Conservation (phyloP, 2,888 invertebrate genomes). For the Formica aserva region DNA sequence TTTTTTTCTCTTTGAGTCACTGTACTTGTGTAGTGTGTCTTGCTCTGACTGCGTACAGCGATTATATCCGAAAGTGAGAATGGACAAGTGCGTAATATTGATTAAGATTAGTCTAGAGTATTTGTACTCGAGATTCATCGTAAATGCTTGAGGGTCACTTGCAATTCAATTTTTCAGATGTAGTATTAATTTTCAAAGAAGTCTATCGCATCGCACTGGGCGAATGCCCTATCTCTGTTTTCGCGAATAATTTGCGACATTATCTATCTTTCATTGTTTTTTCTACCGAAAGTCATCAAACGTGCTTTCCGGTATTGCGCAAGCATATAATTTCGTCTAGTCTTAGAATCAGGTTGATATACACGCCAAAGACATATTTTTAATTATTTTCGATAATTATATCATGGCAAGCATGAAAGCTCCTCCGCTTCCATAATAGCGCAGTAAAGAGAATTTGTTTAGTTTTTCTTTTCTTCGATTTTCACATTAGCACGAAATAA, state of each 20-base stretch:
- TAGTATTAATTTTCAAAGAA: constrained; percentile 70
- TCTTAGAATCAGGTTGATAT: constrained; percentile 73
- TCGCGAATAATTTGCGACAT: constrained; percentile 46
- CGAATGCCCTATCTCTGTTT: constrained; percentile 45
- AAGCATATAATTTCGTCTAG: constrained; percentile 77
- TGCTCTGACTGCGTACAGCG: constrained; percentile 50
- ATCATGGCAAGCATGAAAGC: neutral
- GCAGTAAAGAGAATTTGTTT: neutral
- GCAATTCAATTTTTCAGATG: constrained; percentile 68
- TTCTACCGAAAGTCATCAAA: constrained; percentile 24
- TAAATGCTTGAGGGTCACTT: constrained; percentile 70
- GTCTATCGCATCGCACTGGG: constrained; percentile 59
- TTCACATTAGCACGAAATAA: neutral
- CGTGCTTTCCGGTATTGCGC: constrained; percentile 42
- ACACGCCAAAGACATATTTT: constrained; percentile 76
- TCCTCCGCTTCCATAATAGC: neutral
- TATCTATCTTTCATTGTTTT: constrained; percentile 29
- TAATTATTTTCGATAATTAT: constrained; percentile 59
- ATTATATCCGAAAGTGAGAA: constrained; percentile 58
- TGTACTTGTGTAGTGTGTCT: constrained; percentile 62
- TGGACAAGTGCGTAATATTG: constrained; percentile 63
- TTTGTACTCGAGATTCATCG: constrained; percentile 73
- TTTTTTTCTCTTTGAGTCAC: constrained; percentile 62
- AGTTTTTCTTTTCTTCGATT: neutral
- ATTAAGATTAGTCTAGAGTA: constrained; percentile 72